A percentile compares a stretch with the other conserved stretches of the same genome.
Evolutionary conservation across 2,888 invertebrate species (phyloP).

Genomic region (Rhamnusium bicolor): DNA sequence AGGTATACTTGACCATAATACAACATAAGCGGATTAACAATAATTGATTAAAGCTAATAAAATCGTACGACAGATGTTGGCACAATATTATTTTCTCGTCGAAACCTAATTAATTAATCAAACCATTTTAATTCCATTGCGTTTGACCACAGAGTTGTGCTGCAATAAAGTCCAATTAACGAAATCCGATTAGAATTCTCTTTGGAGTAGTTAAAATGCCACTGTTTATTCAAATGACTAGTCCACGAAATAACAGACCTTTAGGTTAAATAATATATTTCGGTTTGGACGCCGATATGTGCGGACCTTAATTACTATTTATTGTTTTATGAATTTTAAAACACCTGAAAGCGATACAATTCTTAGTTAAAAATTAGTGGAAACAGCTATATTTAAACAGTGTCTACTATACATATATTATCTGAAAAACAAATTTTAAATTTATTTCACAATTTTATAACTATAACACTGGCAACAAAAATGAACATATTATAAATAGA

Average conservation of each 20-base stretch:
- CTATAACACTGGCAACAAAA: too few species aligned
- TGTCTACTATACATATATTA: too few species aligned
- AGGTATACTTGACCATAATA: background rate
- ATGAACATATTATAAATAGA: too few species aligned
- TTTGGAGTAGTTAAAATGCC: conserved; percentile 39
- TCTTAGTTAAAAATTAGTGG: background rate
- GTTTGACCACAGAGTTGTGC: conserved; percentile 51
- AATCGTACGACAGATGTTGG: conserved; percentile 21
- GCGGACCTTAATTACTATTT: conserved; percentile 12
- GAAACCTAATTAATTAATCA: conserved; percentile 54
- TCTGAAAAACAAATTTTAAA: too few species aligned
- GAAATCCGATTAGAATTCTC: conserved; percentile 57
- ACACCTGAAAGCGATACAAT: background rate
- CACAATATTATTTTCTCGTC: conserved; percentile 41
- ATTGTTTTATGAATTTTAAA: conserved; percentile 21
- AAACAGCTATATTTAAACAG: background rate
- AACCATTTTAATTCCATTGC: conserved; percentile 53
- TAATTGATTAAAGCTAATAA: background rate
- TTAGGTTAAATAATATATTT: conserved; percentile 17
- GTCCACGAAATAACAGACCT: conserved; percentile 28
- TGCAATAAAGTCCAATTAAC: conserved; percentile 58
- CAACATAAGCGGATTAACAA: conserved; percentile 5
- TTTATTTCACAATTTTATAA: too few species aligned
- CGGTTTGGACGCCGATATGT: background rate
- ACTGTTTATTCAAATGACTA: conserved; percentile 16